These are phyloP conservation scores for Alitta virens DNA, from an alignment of 2,888 invertebrate genomes.

Conservation along the genomic window DNA sequence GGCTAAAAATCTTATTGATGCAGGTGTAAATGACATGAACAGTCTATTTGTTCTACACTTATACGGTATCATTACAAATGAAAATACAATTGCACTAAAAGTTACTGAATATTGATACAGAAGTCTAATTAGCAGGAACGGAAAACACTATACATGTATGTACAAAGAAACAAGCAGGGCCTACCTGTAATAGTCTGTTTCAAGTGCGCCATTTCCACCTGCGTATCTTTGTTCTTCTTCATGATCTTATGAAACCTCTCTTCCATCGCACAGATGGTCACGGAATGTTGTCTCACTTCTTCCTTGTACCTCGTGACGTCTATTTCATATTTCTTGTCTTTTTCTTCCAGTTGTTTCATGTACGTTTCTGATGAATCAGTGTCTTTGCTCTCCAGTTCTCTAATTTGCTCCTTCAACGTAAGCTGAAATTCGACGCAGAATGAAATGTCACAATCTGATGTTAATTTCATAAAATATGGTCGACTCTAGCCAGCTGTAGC, in stretches of 20 bases:
- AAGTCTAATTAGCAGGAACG: too few species aligned
- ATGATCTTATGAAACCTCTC: constrained; percentile 48
- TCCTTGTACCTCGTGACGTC: constrained; percentile 47
- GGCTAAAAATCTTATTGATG: too few species aligned
- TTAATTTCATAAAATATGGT: too few species aligned
- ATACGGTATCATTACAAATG: too few species aligned
- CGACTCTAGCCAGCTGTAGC: too few species aligned
- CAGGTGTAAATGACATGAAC: too few species aligned
- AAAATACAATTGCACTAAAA: too few species aligned
- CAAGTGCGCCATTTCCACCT: constrained; percentile 38
- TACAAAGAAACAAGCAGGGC: neutral
- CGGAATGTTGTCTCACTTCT: constrained; percentile 54
- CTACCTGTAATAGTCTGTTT: constrained; percentile 42
- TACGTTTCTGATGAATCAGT: constrained; percentile 32
- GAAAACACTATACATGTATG: neutral
- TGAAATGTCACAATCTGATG: too few species aligned
- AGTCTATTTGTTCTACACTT: too few species aligned
- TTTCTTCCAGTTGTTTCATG: constrained; percentile 2
- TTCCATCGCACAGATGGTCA: constrained; percentile 56
- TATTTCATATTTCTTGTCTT: constrained; percentile 29
- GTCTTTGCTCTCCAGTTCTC: constrained; percentile 31
- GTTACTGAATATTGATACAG: too few species aligned
- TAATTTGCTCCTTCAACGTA: constrained; percentile 21
- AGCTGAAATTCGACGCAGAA: neutral
- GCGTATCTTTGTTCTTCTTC: constrained; percentile 50